Base-by-base conservation (phyloP, 2,888 invertebrate species). In the Apeira syringaria region DNA sequence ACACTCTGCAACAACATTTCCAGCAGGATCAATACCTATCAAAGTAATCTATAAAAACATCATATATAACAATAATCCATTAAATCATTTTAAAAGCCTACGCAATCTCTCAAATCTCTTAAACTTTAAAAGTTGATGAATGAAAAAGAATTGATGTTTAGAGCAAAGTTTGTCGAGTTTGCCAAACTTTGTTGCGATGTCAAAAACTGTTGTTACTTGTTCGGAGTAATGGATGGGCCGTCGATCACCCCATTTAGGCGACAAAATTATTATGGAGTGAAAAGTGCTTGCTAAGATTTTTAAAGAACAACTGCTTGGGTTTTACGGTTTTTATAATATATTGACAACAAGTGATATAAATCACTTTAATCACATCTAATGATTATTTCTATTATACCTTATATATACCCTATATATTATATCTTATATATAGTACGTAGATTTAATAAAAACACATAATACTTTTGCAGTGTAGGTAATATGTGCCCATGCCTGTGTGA, bases 231-330 rank as follows among this genome's bases (percentile, higher is more conserved):
- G 57, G 64, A 67, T 66, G 61, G 37, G 36, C 53, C 56, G 65
- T 64, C 70, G 62, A 68, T 66, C 62, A 64, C 46, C 18, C 44
- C 52, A 46, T 47, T 67, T 61, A 54, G 56, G 58, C 50, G 56
- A 58, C 63, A 63, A 62, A 68, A 63, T 62, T 20, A 59, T 49
- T 43, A 46, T 50, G 47, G 35, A 38, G 37, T 34, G 9, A 10
- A 26, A 26, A 40, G 40, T 13, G 31, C 9, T 24, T 30, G 20
- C 8, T n/a, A 15, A 27, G 30, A 30, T 30, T 34, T 17, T 32
- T 31, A 11, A 5, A 22, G n/a, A 18, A 17, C 18, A 30, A 30
- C 2, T 24, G 12, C 12, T 11, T 27, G 26, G 26, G 6, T n/a
- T n/a, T n/a, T n/a, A n/a, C n/a, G n/a, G n/a, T n/a, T n/a, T n/a